These are phyloP conservation scores for Spodoptera littoralis DNA, from an alignment of 2,888 invertebrate species.

Conservation along the genomic window DNA sequence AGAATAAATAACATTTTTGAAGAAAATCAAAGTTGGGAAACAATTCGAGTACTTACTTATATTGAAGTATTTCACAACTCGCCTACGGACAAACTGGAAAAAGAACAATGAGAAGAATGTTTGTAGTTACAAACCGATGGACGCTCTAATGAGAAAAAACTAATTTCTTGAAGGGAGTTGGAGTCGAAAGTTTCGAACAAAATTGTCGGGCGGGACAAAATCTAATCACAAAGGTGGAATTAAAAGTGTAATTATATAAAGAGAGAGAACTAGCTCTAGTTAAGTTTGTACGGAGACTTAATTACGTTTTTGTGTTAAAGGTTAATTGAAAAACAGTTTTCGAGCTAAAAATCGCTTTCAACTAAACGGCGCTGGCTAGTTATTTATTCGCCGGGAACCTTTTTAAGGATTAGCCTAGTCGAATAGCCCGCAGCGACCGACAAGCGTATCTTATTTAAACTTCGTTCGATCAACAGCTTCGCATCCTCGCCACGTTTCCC, in stretches of 20 bases:
- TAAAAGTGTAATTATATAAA: slow-evolving; percentile 12
- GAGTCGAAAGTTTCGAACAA: slow-evolving; percentile 14
- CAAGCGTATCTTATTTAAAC: too few species aligned
- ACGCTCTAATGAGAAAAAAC: slow-evolving; percentile 10
- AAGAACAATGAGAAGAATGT: slow-evolving; percentile 1
- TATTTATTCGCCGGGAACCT: too few species aligned
- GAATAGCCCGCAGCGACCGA: too few species aligned
- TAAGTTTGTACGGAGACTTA: neutral
- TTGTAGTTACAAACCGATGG: neutral
- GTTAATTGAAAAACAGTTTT: neutral
- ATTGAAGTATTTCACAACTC: neutral
- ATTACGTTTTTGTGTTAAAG: neutral
- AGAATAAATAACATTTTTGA: neutral
- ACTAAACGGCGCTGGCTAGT: too few species aligned
- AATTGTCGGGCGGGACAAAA: slow-evolving; percentile 3
- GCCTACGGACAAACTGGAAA: neutral
- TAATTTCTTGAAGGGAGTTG: slow-evolving; percentile 2
- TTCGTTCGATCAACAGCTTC: too few species aligned
- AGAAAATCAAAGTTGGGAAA: neutral
- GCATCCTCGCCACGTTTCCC: too few species aligned
- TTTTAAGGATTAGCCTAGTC: too few species aligned
- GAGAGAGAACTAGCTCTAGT: neutral
- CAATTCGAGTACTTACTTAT: neutral
- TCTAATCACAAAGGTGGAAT: slow-evolving; percentile 10
- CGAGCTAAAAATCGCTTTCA: neutral